Percentiles rank a stretch among this genome's conserved stretches.
phyloP scores from a whole-genome alignment of 2,888 invertebrate genomes.

The Pheosia tremula region DNA sequence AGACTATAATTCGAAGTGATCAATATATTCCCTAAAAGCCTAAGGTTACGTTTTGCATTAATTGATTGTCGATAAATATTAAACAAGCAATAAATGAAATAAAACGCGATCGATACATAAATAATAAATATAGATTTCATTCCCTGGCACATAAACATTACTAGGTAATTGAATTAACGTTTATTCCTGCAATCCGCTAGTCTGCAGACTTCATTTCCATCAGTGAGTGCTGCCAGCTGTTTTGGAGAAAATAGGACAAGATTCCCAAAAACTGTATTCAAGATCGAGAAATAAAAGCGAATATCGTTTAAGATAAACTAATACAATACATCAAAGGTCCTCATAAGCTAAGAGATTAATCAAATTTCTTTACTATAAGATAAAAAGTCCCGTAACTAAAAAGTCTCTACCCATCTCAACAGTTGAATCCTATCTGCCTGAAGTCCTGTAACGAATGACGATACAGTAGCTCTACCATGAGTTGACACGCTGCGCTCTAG shows the following conservation, averaged over 20 bases:
- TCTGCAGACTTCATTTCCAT: conserved; percentile 1
- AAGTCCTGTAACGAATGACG: no score
- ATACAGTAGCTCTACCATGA: no score
- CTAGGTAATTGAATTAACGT: not conserved
- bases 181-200: not conserved
- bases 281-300: no score
- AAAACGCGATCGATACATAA: not conserved
- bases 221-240: not conserved
- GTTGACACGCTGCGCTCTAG: no score
- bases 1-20: not conserved
- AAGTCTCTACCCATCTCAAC: no score
- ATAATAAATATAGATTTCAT: not conserved
- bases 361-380: no score
- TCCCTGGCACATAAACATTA: not conserved
- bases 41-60: not conserved
- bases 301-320: no score
- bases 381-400: no score
- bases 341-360: no score
- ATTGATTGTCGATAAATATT: not conserved
- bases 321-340: no score
- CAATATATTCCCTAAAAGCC: not conserved
- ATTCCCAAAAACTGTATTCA: not conserved
- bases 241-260: not conserved
- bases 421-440: no score
- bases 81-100: not conserved